These are phyloP conservation scores for Drosophila hamatofila DNA, from an alignment of 2,888 invertebrate species.

Conservation along the genomic window DNA sequence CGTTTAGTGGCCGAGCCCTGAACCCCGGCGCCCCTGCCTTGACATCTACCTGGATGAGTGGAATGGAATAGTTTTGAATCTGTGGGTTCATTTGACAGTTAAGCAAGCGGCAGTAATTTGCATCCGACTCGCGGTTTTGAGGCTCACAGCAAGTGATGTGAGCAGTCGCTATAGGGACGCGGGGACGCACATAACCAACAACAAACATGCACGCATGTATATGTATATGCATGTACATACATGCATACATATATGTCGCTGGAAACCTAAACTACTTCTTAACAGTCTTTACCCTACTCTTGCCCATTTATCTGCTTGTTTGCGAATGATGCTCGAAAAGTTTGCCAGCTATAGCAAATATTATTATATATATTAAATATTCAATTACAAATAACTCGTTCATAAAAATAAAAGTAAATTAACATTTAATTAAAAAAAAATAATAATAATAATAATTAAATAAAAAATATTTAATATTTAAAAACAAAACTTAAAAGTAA, in stretches of 20 bases:
- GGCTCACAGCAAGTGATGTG: conserved; percentile 26
- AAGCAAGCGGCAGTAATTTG: conserved; percentile 66
- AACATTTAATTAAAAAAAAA: too few species aligned
- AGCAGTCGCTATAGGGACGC: neutral
- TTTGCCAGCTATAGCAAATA: too few species aligned
- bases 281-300: conserved; percentile 40
- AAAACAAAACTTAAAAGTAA: too few species aligned
- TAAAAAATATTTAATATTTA: too few species aligned
- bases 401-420: too few species aligned
- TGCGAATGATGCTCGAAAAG: neutral
- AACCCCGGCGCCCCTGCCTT: neutral
- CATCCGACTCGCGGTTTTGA: conserved; percentile 67
- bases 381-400: too few species aligned
- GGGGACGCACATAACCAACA: conserved; percentile 5
- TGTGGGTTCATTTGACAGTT: conserved; percentile 61
- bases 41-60: conserved; percentile 35
- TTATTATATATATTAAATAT: too few species aligned
- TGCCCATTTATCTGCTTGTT: neutral
- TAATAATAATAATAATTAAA: too few species aligned
- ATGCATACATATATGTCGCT: conserved; percentile 14
- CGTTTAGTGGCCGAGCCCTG: conserved; percentile 25
- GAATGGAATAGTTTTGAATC: conserved; percentile 34
- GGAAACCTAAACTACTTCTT: conserved; percentile 49
- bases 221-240: neutral
- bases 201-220: conserved; percentile 1